Conservation (phyloP, 2,113 vertebrate species). For the Perca fluviatilis region DNA sequence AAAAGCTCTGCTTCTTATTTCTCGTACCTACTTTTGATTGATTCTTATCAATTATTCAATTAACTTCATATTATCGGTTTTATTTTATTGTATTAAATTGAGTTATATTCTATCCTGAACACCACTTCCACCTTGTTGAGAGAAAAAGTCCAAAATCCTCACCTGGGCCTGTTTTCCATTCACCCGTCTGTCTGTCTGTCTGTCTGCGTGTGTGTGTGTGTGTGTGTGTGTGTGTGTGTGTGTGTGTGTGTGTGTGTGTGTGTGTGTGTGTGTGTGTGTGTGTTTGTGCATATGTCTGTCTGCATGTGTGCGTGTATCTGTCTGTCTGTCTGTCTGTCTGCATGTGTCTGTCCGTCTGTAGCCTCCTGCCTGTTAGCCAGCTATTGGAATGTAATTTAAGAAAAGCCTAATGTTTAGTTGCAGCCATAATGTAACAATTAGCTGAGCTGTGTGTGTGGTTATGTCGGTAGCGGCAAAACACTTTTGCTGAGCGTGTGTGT, state of each 20-base stretch:
- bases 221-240: too few species aligned
- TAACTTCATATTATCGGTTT: not conserved
- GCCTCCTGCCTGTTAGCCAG: slow-evolving; percentile 44
- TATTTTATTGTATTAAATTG: not conserved
- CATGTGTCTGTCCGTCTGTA: not conserved
- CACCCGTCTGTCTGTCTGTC: not conserved
- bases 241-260: not conserved
- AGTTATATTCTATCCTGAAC: too few species aligned
- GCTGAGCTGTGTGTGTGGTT: slow-evolving; percentile 49
- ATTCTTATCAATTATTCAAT: not conserved
- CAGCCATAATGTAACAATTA: slow-evolving; percentile 82
- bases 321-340: not conserved
- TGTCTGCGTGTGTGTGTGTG: too few species aligned
- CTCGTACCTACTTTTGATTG: not conserved
- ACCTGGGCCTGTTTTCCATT: slow-evolving; percentile 30
- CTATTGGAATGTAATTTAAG: slow-evolving; percentile 80
- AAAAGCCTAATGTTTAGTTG: slow-evolving; percentile 76
- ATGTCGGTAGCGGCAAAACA: slow-evolving; percentile 21
- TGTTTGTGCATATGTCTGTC: too few species aligned
- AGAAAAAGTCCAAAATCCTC: not conserved
- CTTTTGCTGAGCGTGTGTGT: slow-evolving; percentile 20
- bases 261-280: not conserved
- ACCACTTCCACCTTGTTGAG: not conserved
- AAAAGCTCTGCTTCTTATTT: not conserved
- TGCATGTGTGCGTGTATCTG: too few species aligned